These are phyloP conservation scores for Syrphus vitripennis DNA, from an alignment of 2,888 invertebrate species.

Conservation along the genomic window DNA sequence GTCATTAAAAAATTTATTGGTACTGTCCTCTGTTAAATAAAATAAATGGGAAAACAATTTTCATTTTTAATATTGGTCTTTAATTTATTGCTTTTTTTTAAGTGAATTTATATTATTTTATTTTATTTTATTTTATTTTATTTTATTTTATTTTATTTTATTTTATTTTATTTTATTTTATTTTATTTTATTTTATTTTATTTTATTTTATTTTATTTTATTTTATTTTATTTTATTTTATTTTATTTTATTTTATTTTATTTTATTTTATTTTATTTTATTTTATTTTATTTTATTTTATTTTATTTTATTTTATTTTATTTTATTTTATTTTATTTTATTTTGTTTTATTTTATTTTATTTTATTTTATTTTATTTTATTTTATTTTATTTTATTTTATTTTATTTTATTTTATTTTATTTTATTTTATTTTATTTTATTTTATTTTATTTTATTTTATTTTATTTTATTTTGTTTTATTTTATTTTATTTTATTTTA, in stretches of 20 bases:
- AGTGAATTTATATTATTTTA: neutral
- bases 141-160: neutral
- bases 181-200: neutral
- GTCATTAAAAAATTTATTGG: slow-evolving; percentile 88
- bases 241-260: neutral
- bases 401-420: neutral
- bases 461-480: no score
- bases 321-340: neutral
- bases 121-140: neutral
- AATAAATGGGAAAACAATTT: neutral
- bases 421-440: no score
- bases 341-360: no score
- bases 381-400: neutral
- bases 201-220: neutral
- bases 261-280: neutral
- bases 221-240: neutral
- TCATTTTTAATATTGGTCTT: neutral
- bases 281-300: no score
- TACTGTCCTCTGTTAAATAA: slow-evolving; percentile 85
- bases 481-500: no score
- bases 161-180: neutral
- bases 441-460: no score
- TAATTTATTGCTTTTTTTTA: neutral
- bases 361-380: neutral
- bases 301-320: no score